phyloP scores from a whole-genome alignment of 2,797 vertebrate genomes.

The Rhinatrema bivittatum region DNA sequence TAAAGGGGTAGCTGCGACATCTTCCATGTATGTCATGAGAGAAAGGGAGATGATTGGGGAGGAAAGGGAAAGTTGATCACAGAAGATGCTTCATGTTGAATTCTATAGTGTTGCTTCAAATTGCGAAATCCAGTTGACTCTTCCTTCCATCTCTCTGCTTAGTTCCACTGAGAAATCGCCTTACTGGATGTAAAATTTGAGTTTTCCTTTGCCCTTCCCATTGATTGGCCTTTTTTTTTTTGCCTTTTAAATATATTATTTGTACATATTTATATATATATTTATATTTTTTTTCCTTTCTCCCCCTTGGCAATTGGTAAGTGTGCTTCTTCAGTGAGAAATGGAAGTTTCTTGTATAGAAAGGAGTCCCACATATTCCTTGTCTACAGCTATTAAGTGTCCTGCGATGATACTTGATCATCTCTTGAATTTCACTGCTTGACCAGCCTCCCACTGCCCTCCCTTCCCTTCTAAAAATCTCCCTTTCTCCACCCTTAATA shows the following conservation, averaged over 20 bases:
- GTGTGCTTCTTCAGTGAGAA: constrained; percentile 49
- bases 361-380: constrained; percentile 32
- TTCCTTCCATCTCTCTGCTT: constrained; percentile 39
- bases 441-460: constrained; percentile 25
- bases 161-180: constrained; percentile 24
- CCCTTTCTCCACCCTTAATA: constrained; percentile 6
- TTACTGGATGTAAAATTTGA: constrained; percentile 26
- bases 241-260: constrained; percentile 38
- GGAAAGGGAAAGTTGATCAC: constrained; percentile 14
- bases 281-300: too few relatives aligned
- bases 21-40: constrained; percentile 34
- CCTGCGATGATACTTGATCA: too few relatives aligned
- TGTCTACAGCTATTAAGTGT: not conserved
- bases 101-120: constrained; percentile 8
- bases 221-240: constrained; percentile 41
- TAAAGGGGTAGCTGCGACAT: constrained; percentile 40
- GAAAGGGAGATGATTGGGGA: constrained; percentile 19
- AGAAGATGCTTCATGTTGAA: too few relatives aligned
- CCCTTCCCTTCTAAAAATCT: constrained; percentile 29
- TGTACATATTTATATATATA: constrained; percentile 43
- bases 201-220: constrained; percentile 33
- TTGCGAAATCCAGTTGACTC: constrained; percentile 14
- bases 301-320: constrained; percentile 40
- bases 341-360: constrained; percentile 28
- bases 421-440: constrained; percentile 29